phyloP scores from a whole-genome alignment of 2,797 vertebrate genomes.

The Luscinia megarhynchos region DNA sequence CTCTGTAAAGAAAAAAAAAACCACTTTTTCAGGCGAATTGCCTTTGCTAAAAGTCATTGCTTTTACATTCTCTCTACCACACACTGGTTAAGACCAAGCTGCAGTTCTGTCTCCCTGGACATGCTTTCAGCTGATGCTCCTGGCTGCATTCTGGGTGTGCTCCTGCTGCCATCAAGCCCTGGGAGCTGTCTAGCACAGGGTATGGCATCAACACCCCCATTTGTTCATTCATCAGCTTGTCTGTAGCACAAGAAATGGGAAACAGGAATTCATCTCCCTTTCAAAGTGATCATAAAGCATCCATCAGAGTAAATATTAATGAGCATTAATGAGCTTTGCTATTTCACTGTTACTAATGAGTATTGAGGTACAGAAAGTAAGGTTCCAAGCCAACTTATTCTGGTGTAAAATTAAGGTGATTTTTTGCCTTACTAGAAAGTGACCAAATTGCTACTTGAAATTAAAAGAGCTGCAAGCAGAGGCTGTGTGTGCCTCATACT shows the following conservation, averaged over 20 bases:
- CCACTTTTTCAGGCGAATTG: slow-evolving; percentile 20
- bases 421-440: neutral
- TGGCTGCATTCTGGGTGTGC: neutral
- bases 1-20: slow-evolving; percentile 23
- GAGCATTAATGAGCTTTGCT: neutral
- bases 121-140: slow-evolving; percentile 11
- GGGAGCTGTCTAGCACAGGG: neutral
- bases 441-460: neutral
- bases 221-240: neutral
- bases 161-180: neutral
- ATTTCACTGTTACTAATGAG: neutral
- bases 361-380: neutral
- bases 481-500: neutral
- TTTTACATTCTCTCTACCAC: slow-evolving; percentile 54
- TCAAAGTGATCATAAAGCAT: neutral
- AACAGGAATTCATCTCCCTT: neutral
- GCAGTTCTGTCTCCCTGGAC: neutral
- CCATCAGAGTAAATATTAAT: neutral
- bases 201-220: neutral
- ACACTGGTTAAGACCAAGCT: neutral
- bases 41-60: slow-evolving; percentile 60
- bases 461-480: neutral
- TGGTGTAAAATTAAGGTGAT: neutral
- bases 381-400: neutral
- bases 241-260: neutral